Percentiles rank a stretch among this genome's conserved stretches.
Conservation (phyloP, 2,113 vertebrate genomes). For the Ophiodon elongatus region DNA sequence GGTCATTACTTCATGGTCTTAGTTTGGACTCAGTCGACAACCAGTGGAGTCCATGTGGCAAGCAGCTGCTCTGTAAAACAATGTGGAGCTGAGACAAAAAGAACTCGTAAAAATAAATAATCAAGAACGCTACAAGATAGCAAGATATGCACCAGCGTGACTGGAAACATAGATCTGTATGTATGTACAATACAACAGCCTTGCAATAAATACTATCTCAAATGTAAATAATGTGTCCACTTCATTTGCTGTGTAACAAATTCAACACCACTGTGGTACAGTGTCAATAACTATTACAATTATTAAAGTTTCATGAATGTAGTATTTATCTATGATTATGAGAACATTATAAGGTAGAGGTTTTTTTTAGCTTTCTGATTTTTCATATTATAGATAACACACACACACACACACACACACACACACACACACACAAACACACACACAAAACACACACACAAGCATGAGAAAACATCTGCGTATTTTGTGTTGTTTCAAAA, state of each 20-base stretch:
- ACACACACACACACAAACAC: background rate
- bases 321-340: background rate
- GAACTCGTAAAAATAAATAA: background rate
- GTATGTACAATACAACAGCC: background rate
- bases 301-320: background rate
- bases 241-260: background rate
- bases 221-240: background rate
- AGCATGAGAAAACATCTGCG: background rate
- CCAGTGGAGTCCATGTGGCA: background rate
- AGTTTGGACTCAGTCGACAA: background rate
- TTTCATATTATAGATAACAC: background rate
- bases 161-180: background rate
- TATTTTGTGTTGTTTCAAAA: background rate
- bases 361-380: background rate
- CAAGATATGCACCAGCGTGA: background rate
- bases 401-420: background rate
- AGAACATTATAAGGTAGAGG: background rate
- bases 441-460: background rate
- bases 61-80: too few relatives aligned
- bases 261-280: background rate
- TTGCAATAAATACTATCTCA: conserved; percentile 1
- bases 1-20: background rate
- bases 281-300: background rate
- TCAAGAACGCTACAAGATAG: background rate
- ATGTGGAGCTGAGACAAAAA: background rate